Base-by-base conservation (phyloP, 2,888 invertebrate genomes). In the Drosophila glabriapex region DNA sequence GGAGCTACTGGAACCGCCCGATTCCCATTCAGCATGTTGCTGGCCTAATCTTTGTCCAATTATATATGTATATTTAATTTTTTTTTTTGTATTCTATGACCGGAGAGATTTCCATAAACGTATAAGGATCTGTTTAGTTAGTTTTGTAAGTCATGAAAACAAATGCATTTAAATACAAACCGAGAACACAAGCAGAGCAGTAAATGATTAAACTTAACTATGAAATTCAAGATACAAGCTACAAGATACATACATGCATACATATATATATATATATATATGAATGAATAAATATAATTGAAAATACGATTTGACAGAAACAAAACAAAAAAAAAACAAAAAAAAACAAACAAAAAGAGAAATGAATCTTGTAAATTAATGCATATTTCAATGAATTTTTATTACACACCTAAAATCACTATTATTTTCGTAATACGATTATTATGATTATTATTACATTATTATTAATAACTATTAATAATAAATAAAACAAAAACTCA, bases 161-260 rank as follows among this genome's bases (percentile, higher is more conserved):
- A 91, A 89, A 88, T 91, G 91, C 91, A 91, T 91, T 91, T 91
- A 91, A 88, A 85, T 73, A 60, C 78, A 77, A 82, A 81, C 76
- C 66, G 74, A 75, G 46, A 82, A 82, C 75, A 85, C 68, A 84
- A 73, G 78, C 78, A 73, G 80, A 61, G 71, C 74, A 71, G 75
- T 71, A 63, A 81, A 72, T 59, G 65, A 67, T 73, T 63, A 68
- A 76, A 73, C 68, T 43, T 55, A 67, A 76, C 80, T 81, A 73
- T 64, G 58, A 70, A 71, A 68, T 80, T 73, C 69, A 70, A 75
- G 67, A 67, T 65, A 55, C 37, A 65, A 46, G 66, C 66, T 72
- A 61, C 69, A 75, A 67, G 56, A 67, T 68, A 73, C 43, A 53
- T 12, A 62, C 37, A 68, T 39, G 68, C n/a, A 58, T 31, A 50